These are phyloP conservation scores for Drosophila robusta DNA, from an alignment of 2,888 invertebrate genomes.

Conservation along the genomic window DNA sequence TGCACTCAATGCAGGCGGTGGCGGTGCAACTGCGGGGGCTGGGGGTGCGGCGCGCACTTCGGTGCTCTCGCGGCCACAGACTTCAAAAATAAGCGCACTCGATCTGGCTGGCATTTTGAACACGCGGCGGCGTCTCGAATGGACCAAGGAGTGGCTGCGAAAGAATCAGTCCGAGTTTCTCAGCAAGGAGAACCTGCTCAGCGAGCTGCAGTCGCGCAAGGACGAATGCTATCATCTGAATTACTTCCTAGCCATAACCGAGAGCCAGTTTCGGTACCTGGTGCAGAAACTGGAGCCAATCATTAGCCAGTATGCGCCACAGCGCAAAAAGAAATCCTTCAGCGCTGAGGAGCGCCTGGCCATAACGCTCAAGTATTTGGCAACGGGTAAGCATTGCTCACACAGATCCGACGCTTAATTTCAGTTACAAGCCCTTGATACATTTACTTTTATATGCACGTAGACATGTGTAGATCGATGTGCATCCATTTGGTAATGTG, in stretches of 20 bases:
- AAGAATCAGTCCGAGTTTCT: constrained; percentile 83
- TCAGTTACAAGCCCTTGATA: neutral
- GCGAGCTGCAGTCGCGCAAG: constrained; percentile 82
- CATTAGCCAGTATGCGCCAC: constrained; percentile 83
- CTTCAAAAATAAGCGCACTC: constrained; percentile 77
- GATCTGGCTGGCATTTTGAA: constrained; percentile 83
- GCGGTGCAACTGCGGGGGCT: constrained; percentile 30
- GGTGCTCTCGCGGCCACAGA: constrained; percentile 64
- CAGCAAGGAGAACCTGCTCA: constrained; percentile 82
- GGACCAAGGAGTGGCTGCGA: constrained; percentile 84
- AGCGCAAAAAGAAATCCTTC: constrained; percentile 83
- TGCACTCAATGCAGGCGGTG: constrained; percentile 33
- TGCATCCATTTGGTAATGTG: constrained; percentile 9
- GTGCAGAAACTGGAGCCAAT: constrained; percentile 82
- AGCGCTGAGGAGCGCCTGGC: constrained; percentile 84
- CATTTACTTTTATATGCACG: neutral
- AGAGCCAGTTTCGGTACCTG: constrained; percentile 83
- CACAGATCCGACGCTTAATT: neutral
- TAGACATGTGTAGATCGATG: neutral
- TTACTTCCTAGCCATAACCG: constrained; percentile 84
- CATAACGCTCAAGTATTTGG: constrained; percentile 84
- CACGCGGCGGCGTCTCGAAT: constrained; percentile 81
- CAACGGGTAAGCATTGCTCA: constrained; percentile 78
- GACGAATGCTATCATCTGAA: constrained; percentile 84
- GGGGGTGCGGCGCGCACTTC: constrained; percentile 70